Conservation (phyloP, 2,113 vertebrate genomes). For the Pelmatolapia mariae region DNA sequence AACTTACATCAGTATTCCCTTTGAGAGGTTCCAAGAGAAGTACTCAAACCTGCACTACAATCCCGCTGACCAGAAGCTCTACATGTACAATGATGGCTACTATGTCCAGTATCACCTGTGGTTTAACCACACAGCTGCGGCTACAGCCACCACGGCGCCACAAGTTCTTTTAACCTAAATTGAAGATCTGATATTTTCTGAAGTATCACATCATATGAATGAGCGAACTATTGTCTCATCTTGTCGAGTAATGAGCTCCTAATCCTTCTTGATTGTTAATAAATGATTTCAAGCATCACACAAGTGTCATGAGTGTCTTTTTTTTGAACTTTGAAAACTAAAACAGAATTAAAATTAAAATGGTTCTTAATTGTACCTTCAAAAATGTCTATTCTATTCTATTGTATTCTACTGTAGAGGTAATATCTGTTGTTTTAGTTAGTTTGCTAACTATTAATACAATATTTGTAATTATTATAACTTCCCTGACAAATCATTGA, state of each 20-base stretch:
- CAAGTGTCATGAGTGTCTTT: neutral
- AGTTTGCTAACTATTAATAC: neutral
- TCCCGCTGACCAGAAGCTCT: constrained; percentile 73
- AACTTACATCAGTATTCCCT: constrained; percentile 43
- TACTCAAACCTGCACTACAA: constrained; percentile 72
- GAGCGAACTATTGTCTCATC: neutral
- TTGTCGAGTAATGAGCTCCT: neutral
- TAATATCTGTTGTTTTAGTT: neutral
- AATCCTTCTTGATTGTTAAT: constrained; percentile 11
- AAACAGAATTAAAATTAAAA: neutral
- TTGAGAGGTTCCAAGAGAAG: constrained; percentile 69
- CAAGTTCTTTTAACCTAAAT: neutral
- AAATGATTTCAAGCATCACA: constrained; percentile 49
- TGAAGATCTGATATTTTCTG: neutral
- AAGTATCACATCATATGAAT: neutral
- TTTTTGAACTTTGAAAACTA: neutral
- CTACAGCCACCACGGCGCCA: neutral
- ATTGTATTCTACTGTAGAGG: neutral
- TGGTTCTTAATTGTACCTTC: neutral
- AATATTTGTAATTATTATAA: neutral
- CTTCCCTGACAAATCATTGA: neutral
- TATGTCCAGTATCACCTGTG: constrained; percentile 59
- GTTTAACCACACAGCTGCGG: constrained; percentile 50
- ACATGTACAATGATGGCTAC: constrained; percentile 71
- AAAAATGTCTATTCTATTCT: neutral